Conservation (phyloP, 2,888 invertebrate genomes). For the Melieria crassipennis region DNA sequence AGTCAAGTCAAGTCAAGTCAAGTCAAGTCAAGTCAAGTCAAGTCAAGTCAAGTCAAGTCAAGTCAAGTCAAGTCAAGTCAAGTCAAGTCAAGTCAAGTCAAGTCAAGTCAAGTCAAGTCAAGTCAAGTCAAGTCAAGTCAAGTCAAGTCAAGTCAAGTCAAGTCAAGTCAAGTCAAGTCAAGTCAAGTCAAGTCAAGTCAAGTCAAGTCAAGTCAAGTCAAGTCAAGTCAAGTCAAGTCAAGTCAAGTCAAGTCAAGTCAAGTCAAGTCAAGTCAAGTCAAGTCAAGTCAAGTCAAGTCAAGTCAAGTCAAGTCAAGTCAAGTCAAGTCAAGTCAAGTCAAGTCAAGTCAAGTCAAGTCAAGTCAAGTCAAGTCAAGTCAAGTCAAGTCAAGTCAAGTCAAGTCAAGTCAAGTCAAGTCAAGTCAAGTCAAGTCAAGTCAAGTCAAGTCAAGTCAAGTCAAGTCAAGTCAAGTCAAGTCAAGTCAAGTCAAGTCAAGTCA, state of each 20-base stretch:
- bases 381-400: constrained; percentile 7
- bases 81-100: no score
- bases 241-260: no score
- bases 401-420: constrained; percentile 9
- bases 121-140: no score
- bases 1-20: not conserved
- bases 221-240: not conserved
- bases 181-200: no score
- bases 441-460: constrained; percentile 5
- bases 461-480: constrained; percentile 5
- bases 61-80: no score
- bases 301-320: constrained; percentile 1
- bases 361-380: constrained; percentile 3
- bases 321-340: constrained; percentile 7
- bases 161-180: no score
- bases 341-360: constrained; percentile 9
- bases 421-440: constrained; percentile 6
- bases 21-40: no score
- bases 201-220: no score
- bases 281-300: no score
- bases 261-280: no score
- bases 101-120: no score
- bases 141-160: no score
- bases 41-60: not conserved
- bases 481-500: constrained; percentile 5